Percentiles rank a stretch among this genome's conserved stretches.
These are phyloP conservation scores for Leucophenga maculata DNA, from an alignment of 2,888 invertebrate genomes.

Conservation along the genomic window DNA sequence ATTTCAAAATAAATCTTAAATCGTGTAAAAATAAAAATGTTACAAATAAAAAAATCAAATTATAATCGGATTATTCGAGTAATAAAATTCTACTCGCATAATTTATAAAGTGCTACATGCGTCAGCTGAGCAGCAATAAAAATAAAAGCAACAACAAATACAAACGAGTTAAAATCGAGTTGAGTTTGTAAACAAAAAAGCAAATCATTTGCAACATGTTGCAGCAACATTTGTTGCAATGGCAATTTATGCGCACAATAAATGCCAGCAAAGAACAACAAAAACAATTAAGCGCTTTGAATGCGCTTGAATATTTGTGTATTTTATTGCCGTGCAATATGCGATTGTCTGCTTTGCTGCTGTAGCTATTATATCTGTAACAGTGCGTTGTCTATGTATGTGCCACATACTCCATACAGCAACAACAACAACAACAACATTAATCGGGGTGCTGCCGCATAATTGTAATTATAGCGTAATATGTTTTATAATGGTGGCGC, in stretches of 20 bases:
- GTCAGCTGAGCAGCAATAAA: neutral
- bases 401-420: conserved; percentile 2
- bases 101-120: neutral
- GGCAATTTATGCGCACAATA: conserved; percentile 58
- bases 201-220: conserved; percentile 47
- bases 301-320: conserved; percentile 60
- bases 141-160: neutral
- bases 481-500: conserved; percentile 68
- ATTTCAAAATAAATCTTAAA: too few species aligned
- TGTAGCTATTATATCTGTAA: conserved; percentile 30
- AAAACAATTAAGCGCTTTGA: conserved; percentile 58
- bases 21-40: neutral
- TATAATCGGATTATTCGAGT: neutral
- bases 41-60: neutral
- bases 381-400: conserved; percentile 5
- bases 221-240: conserved; percentile 36
- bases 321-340: conserved; percentile 61
- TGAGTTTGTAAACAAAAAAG: neutral
- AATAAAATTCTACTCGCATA: conserved; percentile 4
- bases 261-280: conserved; percentile 33
- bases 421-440: conserved; percentile 29
- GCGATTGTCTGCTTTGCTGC: conserved; percentile 54
- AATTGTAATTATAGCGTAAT: conserved; percentile 70
- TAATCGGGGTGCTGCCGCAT: conserved; percentile 48
- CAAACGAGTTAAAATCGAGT: neutral